Conservation (phyloP, 2,113 vertebrate genomes). For the Sorex fumeus region DNA sequence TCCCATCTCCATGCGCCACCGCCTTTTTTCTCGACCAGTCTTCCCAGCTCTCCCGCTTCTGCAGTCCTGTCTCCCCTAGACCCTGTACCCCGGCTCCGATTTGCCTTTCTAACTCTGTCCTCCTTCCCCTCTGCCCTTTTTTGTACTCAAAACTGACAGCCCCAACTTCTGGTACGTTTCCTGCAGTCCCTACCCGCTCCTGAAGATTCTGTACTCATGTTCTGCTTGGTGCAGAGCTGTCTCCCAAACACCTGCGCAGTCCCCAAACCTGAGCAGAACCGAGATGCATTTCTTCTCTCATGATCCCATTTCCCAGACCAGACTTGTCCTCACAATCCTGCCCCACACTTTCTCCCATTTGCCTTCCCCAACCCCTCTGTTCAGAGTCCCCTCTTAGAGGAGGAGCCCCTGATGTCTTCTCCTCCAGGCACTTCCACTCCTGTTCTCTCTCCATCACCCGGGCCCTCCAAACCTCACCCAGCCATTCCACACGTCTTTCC, state of each 20-base stretch:
- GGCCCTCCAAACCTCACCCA: neutral
- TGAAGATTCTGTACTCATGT: neutral
- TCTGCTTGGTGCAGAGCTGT: neutral
- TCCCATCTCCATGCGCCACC: neutral
- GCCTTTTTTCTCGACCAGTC: neutral
- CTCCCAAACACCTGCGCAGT: neutral
- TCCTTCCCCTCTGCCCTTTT: neutral
- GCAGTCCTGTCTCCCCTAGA: neutral
- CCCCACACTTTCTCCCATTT: neutral
- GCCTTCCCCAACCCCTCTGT: neutral
- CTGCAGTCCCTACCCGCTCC: neutral
- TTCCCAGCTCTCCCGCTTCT: neutral
- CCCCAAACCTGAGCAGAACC: neutral
- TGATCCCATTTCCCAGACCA: neutral
- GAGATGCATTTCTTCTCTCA: neutral
- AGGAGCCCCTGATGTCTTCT: neutral
- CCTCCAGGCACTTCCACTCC: neutral
- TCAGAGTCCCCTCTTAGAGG: neutral
- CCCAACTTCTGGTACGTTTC: constrained; percentile 23
- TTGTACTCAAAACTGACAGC: neutral
- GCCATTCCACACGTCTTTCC: constrained; percentile 14
- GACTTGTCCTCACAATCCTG: neutral
- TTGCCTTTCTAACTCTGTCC: neutral
- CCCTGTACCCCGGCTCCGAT: neutral
- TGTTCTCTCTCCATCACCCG: neutral